These are phyloP conservation scores for Tiaroga cobitis DNA, from an alignment of 2,797 vertebrate genomes.

Conservation along the genomic window DNA sequence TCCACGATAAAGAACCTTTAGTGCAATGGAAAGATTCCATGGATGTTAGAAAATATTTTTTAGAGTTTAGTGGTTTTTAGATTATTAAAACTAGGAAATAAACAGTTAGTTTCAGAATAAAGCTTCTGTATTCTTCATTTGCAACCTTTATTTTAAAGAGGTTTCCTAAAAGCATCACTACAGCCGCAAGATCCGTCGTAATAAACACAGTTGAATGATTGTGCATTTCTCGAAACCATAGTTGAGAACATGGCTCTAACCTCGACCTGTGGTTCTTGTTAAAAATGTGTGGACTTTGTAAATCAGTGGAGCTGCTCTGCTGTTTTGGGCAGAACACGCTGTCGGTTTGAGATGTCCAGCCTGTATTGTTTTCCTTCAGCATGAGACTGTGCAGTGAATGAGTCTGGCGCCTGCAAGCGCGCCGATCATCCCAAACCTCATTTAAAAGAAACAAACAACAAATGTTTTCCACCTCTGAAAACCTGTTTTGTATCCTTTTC, in stretches of 20 bases:
- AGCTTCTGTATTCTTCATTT: too few species aligned
- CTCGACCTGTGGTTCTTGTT: too few species aligned
- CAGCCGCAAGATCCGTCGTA: too few species aligned
- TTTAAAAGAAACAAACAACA: not conserved
- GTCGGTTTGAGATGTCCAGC: not conserved
- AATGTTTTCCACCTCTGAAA: not conserved
- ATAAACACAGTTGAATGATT: too few species aligned
- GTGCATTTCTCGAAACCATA: too few species aligned
- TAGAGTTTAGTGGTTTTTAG: too few species aligned
- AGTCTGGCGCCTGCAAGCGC: slow-evolving; percentile 60
- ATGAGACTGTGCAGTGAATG: slow-evolving; percentile 72
- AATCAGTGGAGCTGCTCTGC: slow-evolving; percentile 13
- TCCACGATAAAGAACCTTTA: too few species aligned
- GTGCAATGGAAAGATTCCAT: too few species aligned
- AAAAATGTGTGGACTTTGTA: not conserved
- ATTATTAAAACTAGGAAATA: not conserved
- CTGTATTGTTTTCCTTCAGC: slow-evolving; percentile 57
- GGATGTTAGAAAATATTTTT: too few species aligned
- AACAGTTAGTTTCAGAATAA: not conserved
- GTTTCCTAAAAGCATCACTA: too few species aligned
- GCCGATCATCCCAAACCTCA: slow-evolving; percentile 11
- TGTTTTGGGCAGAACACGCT: slow-evolving; percentile 53
- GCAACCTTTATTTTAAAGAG: too few species aligned
- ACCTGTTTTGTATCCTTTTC: not conserved
- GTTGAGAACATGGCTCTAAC: too few species aligned